A percentile compares a stretch with the other conserved stretches of the same genome.
Evolutionary conservation across 1,140 invertebrate species (phyloP).

Genomic region (Metopolophium dirhodum): DNA sequence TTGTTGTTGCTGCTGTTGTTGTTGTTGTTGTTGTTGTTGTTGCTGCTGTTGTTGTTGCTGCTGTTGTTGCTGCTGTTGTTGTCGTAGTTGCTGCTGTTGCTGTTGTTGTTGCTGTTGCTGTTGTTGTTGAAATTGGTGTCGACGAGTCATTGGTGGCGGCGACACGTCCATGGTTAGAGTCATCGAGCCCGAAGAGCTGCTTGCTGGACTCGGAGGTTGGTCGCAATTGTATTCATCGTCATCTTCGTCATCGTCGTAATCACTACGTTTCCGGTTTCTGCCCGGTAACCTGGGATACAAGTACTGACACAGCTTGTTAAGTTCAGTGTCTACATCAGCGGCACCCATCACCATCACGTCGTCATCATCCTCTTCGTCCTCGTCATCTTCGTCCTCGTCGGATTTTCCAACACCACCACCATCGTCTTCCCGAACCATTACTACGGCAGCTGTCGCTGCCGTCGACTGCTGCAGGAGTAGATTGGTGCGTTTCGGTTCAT

Average conservation of each 20-base stretch:
- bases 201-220: slow-evolving; percentile 61
- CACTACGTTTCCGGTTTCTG: not conserved
- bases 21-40: not conserved
- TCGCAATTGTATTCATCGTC: slow-evolving; percentile 43
- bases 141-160: slow-evolving; percentile 53
- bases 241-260: slow-evolving; percentile 30
- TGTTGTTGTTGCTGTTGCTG: not conserved
- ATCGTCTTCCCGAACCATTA: not conserved
- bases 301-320: slow-evolving; percentile 59
- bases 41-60: not conserved
- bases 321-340: slow-evolving; percentile 50
- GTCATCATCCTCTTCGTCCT: not conserved
- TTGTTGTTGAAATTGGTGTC: not conserved
- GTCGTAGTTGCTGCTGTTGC: not conserved
- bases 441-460: not conserved
- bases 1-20: not conserved
- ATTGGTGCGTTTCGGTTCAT: not conserved
- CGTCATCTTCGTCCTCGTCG: not conserved
- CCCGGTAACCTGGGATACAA: slow-evolving; percentile 58
- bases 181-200: slow-evolving; percentile 54
- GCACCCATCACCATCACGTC: slow-evolving; percentile 2
- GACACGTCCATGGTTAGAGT: slow-evolving; percentile 59
- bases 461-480: not conserved
- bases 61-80: not conserved
- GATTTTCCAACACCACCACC: not conserved